phyloP scores from a whole-genome alignment of 2,113 vertebrate genomes.

The Psammodynastes pulverulentus region DNA sequence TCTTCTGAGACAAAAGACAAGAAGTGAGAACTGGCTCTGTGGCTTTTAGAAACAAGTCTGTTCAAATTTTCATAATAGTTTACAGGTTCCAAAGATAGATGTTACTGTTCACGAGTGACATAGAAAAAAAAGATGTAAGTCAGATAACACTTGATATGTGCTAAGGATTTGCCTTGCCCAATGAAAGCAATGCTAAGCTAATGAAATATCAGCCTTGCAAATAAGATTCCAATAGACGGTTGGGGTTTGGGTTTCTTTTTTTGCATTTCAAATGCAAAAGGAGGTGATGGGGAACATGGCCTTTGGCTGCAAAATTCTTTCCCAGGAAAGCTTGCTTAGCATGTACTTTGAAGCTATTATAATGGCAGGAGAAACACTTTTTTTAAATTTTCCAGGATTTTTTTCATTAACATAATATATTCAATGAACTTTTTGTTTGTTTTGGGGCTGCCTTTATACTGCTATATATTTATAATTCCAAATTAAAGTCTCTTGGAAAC shows the following conservation, averaged over 20 bases:
- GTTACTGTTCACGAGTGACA: background rate
- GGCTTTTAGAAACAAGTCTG: background rate
- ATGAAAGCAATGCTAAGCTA: background rate
- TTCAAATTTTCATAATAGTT: background rate
- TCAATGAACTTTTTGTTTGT: background rate
- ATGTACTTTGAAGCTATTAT: background rate
- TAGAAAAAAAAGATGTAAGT: background rate
- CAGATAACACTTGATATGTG: background rate
- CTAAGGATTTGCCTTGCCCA: background rate
- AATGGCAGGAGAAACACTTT: background rate
- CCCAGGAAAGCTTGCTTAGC: background rate
- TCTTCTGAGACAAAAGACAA: background rate
- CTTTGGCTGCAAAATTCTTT: background rate
- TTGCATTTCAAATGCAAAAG: background rate
- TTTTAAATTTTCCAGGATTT: background rate
- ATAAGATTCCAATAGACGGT: no score
- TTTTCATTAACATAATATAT: background rate
- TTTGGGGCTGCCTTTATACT: background rate
- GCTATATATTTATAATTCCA: background rate
- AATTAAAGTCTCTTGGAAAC: background rate
- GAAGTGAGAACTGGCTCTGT: background rate
- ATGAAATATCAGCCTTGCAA: background rate
- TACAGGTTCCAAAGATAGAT: background rate
- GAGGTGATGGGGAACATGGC: background rate
- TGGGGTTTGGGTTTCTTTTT: background rate